Evolutionary conservation across 2,888 invertebrate genomes (phyloP).

Genomic region (Crioceris asparagi): DNA sequence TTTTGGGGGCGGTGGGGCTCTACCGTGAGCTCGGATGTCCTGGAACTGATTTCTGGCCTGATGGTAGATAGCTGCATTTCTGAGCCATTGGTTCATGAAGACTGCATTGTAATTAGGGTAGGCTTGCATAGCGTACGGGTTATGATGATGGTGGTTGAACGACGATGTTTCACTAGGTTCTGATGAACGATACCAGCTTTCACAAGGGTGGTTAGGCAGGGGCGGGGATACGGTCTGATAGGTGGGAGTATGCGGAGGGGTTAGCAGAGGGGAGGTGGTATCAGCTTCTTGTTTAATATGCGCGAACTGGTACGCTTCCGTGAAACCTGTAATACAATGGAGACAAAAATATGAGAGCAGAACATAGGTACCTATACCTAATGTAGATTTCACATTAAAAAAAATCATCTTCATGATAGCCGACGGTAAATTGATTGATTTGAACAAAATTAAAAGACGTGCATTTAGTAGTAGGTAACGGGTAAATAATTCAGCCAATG

Average conservation of each 20-base stretch:
- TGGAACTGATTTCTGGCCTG: conserved; percentile 37
- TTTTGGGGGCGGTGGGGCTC: conserved; percentile 38
- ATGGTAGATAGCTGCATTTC: conserved; percentile 60
- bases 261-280: conserved; percentile 45
- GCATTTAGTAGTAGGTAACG: no score
- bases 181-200: conserved; percentile 37
- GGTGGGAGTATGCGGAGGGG: conserved; percentile 65
- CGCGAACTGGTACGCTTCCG: conserved; percentile 14
- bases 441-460: no score
- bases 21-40: conserved; percentile 31
- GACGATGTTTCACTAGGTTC: conserved; percentile 18
- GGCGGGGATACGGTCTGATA: conserved; percentile 36
- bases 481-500: no score
- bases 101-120: conserved; percentile 41
- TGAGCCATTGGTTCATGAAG: conserved; percentile 64
- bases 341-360: no score
- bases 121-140: conserved; percentile 8
- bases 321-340: conserved; percentile 16
- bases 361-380: no score
- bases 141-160: conserved; percentile 32
- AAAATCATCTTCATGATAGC: no score
- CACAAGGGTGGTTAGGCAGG: conserved; percentile 16
- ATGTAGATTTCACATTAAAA: no score
- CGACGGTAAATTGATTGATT: no score
- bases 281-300: conserved; percentile 36